Percentiles rank a stretch among this genome's conserved stretches.
These are phyloP conservation scores for Puma concolor DNA, from an alignment of 2,113 vertebrate genomes.

Conservation along the genomic window DNA sequence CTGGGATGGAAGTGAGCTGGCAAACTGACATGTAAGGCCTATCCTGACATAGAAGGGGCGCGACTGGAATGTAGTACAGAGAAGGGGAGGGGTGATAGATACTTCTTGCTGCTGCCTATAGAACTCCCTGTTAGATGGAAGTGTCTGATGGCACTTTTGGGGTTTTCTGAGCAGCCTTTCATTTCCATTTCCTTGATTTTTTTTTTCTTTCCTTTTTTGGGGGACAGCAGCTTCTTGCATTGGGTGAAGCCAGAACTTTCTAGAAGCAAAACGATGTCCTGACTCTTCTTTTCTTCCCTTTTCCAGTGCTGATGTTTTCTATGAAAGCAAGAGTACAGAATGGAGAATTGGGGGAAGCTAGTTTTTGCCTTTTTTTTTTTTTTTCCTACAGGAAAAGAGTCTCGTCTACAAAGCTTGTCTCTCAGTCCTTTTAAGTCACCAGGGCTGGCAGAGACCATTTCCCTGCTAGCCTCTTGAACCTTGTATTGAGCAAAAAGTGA, in stretches of 20 bases:
- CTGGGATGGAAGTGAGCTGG: not conserved
- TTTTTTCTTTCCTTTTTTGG: not conserved
- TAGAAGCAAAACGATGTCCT: not conserved
- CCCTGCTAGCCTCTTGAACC: not conserved
- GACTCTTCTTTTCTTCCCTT: not conserved
- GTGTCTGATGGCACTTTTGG: not conserved
- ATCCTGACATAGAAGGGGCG: not conserved
- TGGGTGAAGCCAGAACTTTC: not conserved
- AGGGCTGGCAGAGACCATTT: not conserved
- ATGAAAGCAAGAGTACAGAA: not conserved
- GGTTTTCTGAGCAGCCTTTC: conserved; percentile 26
- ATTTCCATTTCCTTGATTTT: not conserved
- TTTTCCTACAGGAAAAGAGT: not conserved
- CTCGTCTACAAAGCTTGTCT: not conserved
- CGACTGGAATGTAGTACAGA: not conserved
- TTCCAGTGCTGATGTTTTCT: not conserved
- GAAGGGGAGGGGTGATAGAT: not conserved
- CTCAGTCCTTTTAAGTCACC: not conserved
- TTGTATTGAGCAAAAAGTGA: not conserved
- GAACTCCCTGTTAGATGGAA: not conserved
- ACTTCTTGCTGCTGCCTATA: not conserved
- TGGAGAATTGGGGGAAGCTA: not conserved
- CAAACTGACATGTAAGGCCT: not conserved
- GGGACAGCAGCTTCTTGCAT: not conserved
- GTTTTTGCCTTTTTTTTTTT: not conserved